phyloP scores from a whole-genome alignment of 2,797 vertebrate species.

The Luscinia megarhynchos region DNA sequence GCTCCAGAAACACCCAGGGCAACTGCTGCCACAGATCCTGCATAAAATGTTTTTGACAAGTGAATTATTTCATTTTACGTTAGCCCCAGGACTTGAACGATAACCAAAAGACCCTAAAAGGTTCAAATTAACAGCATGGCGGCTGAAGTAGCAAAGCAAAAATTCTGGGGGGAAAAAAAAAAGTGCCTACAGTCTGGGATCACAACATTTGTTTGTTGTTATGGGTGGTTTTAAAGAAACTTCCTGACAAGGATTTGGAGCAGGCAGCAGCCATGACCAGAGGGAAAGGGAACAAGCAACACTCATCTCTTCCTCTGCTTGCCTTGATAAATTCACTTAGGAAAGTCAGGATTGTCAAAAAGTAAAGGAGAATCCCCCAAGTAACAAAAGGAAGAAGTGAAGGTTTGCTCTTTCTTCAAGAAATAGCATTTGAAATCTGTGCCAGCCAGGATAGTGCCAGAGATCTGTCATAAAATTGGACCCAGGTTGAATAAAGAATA shows the following conservation, averaged over 20 bases:
- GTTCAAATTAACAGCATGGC: not conserved
- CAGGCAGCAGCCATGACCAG: not conserved
- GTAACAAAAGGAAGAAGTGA: not conserved
- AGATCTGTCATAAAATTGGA: not conserved
- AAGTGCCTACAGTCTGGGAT: rapidly evolving
- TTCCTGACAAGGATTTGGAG: not conserved
- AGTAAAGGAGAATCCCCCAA: not conserved
- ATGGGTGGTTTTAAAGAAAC: not conserved
- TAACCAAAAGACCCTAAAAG: not conserved
- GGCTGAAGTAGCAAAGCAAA: not conserved
- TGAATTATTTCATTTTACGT: not conserved
- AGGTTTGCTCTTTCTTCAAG: not conserved
- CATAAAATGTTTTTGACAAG: not conserved
- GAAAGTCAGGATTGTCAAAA: not conserved
- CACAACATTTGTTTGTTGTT: not conserved
- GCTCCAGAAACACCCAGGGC: not conserved
- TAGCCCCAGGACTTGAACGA: not conserved
- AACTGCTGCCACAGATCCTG: not conserved
- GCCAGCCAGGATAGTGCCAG: not conserved
- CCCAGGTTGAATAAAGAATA: not conserved
- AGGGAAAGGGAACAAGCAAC: not conserved
- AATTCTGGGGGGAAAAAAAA: not conserved
- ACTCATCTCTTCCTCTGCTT: not conserved
- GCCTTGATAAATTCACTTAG: not conserved
- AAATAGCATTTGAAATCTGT: not conserved